These are phyloP conservation scores for Larimichthys polyactis DNA, from an alignment of 2,113 vertebrate genomes.

Conservation along the genomic window DNA sequence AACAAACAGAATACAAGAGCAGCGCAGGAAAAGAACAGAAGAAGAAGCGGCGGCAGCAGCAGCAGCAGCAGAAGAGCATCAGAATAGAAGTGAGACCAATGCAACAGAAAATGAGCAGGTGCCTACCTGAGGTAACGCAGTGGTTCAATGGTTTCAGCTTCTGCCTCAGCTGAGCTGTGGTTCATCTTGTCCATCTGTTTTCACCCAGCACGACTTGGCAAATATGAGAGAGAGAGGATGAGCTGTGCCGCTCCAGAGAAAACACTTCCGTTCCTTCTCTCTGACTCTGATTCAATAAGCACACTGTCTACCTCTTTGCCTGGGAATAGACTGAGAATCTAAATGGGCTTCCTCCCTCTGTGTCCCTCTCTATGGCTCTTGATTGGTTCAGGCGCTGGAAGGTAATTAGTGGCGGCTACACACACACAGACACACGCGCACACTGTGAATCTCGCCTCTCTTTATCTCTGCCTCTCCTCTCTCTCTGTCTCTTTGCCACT, in stretches of 20 bases:
- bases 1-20: background rate
- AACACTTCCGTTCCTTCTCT: slow-evolving; percentile 53
- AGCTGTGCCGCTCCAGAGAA: slow-evolving; percentile 53
- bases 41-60: background rate
- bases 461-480: slow-evolving; percentile 54
- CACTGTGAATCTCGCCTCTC: slow-evolving; percentile 43
- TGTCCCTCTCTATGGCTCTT: slow-evolving; percentile 41
- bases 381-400: slow-evolving; percentile 64
- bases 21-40: background rate
- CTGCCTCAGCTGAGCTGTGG: slow-evolving; percentile 83
- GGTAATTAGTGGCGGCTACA: slow-evolving; percentile 60
- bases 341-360: slow-evolving; percentile 56
- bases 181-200: slow-evolving; percentile 83
- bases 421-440: slow-evolving; percentile 1
- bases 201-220: slow-evolving; percentile 54
- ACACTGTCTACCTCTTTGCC: slow-evolving; percentile 53
- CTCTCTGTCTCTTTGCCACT: slow-evolving; percentile 58
- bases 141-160: slow-evolving; percentile 81
- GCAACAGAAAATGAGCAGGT: slow-evolving; percentile 14
- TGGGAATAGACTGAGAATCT: slow-evolving; percentile 48
- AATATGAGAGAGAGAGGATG: slow-evolving; percentile 53
- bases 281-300: slow-evolving; percentile 54
- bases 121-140: slow-evolving; percentile 86
- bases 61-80: background rate
- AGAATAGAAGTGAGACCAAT: background rate